Base-by-base conservation (phyloP, 2,888 invertebrate species). In the Stenodera caucasica region DNA sequence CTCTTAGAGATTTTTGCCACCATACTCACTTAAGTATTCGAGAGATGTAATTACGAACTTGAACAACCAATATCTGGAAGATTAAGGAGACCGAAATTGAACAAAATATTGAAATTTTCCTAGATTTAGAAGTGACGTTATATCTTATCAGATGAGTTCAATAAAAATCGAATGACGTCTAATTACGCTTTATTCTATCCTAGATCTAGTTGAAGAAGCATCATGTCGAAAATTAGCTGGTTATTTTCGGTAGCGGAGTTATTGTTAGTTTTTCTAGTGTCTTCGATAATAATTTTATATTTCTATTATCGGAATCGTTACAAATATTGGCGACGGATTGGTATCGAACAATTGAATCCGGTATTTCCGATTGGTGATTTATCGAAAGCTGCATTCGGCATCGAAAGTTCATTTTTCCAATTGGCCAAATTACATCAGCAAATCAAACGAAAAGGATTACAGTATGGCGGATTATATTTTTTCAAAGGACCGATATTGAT, bases 321-420 rank as follows among this genome's bases (percentile, higher is more conserved):
- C 33, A 57, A 21, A 15, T 57, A 57, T 30, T 61, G 61, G 61
- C 26, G 18, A 32, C 54, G 40, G 30, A 53, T 51, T 51, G 61
- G 61, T 11, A 54, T 61, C 6, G 57, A 57, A 29, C 29, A 18
- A 14, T 7, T 15, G 5, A 33, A 33, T 12, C 57, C 61, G 3
- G 9, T 4, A 26, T 61, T 61, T 30, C 61, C 61, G 7, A 23
- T 51, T 14, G 61, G 61, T 7, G 55, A 61, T 29, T 40, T 61
- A n/a, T 18, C 49, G 8, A 11, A 15, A 21, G 12, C 57, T 2
- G 35, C 53, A 9, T 15, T 57, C 7, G 61, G 61, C 8, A 26
- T 40, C 32, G 49, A 57, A 61, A 61, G 55, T 32, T 23, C 54
- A 14, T 61, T 57, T 30, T 14, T 54, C 2, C 35, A 51, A 7